Base-by-base conservation (phyloP, 2,888 invertebrate genomes). In the Thymelicus lineola region DNA sequence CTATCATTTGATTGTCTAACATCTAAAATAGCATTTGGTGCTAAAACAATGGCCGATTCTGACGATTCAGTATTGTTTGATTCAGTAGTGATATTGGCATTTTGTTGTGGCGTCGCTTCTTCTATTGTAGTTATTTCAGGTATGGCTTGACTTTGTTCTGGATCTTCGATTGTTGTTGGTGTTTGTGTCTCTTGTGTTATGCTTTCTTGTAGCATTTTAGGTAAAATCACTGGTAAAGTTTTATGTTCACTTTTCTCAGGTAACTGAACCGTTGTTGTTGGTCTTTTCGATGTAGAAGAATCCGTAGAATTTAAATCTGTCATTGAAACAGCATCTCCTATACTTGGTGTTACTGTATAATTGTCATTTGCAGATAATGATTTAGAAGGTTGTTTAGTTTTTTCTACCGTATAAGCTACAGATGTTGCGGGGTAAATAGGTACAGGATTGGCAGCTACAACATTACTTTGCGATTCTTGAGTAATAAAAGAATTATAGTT, bases 401-500 rank as follows among this genome's bases (percentile, higher is more conserved):
- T 48, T 10, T n/a, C 2, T 15, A 35, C 6, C 6, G 6, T 20
- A 15, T 35, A 35, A 48, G 36, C 36, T 36, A 35, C 9, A 15
- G 36, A 7, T 46, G 35, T 7, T 4, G 6, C 17, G 20, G 68
- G 46, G 17, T 68, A 61, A 62, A 68, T 20, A 17, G 68, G 68
- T 14, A 68, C 55, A 45, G 68, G 68, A 10, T 57, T 68, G 36
- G 17, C 55, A 57, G 68, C 42, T 6, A 55, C n/a, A 42, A 28
- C 55, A 45, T 64, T 64, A n/a, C 42, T 42, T 28, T 17, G 55
- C 12, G n/a, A 1, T 1, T 55, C 14, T 28, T 55, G 10, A 20
- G 12, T 12, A 14, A 14, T 12, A 55, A 28, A 12, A 42, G 12
- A 12, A 12, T 42, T 42, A 1, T 10, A 42, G 10, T 42, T 42